A percentile compares a stretch with the other conserved stretches of the same genome.
Evolutionary conservation across 2,797 vertebrate species (phyloP).

Genomic region (Alectoris magna): DNA sequence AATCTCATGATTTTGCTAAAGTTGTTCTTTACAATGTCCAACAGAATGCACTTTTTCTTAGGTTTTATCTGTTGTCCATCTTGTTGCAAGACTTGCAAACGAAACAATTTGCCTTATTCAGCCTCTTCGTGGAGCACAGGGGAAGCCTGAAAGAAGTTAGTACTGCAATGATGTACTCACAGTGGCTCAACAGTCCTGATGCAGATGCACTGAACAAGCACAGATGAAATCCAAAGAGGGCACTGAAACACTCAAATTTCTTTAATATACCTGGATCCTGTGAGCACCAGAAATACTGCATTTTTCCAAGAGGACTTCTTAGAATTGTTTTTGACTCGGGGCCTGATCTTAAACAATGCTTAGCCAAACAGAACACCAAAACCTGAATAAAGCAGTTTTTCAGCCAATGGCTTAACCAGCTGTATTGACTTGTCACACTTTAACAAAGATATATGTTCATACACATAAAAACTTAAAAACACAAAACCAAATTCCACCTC

Average conservation of each 20-base stretch:
- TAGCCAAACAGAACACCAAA: background rate
- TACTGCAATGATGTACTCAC: constrained; percentile 5
- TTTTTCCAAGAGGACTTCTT: background rate
- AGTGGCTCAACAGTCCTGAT: background rate
- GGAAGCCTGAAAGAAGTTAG: constrained; percentile 2
- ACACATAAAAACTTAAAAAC: background rate
- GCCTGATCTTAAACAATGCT: background rate
- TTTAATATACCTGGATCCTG: background rate
- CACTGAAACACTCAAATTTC: constrained; percentile 16
- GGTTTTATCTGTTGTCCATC: constrained; percentile 9
- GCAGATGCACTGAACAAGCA: background rate
- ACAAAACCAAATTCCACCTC: background rate
- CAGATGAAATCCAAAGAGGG: constrained; percentile 13
- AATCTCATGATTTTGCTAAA: constrained; percentile 49
- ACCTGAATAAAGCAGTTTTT: background rate
- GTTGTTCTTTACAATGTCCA: background rate
- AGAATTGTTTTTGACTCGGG: background rate
- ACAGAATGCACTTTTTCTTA: constrained; percentile 28
- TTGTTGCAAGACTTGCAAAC: background rate
- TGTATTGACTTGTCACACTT: background rate
- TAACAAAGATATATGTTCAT: background rate
- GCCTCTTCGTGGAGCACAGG: background rate
- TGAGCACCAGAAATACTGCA: background rate
- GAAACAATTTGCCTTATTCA: background rate
- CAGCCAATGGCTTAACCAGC: background rate